phyloP scores from a whole-genome alignment of 2,888 invertebrate species.

The Chloroclystis v-ata region DNA sequence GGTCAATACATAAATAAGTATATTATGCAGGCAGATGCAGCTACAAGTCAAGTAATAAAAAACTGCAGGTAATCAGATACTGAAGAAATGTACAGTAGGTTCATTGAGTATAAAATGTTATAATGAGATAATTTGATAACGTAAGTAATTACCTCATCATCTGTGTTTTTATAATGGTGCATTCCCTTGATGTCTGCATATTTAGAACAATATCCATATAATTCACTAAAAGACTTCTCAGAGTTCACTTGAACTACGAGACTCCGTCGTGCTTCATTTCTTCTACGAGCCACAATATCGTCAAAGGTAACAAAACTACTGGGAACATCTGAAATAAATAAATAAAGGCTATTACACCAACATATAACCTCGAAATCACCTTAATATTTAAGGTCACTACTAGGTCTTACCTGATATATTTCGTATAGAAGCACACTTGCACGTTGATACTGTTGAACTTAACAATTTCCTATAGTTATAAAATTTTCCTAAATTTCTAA shows the following conservation, averaged over 20 bases:
- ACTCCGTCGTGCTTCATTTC: constrained; percentile 82
- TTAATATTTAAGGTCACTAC: constrained; percentile 20
- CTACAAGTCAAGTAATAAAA: too few species aligned
- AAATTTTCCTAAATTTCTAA: constrained; percentile 50
- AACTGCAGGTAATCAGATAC: too few species aligned
- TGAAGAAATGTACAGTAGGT: too few species aligned
- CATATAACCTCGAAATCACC: constrained; percentile 59
- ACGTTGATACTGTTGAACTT: constrained; percentile 36
- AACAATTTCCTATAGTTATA: constrained; percentile 48
- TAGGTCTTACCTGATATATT: constrained; percentile 53
- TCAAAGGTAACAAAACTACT: constrained; percentile 72
- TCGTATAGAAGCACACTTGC: constrained; percentile 49
- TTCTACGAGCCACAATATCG: constrained; percentile 77
- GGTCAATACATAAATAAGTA: not conserved
- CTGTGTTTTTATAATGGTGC: constrained; percentile 79
- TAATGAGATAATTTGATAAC: too few species aligned
- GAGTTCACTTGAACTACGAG: constrained; percentile 87
- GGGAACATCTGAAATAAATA: constrained; percentile 47
- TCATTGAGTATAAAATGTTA: too few species aligned
- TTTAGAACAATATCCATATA: constrained; percentile 82
- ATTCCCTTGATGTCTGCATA: constrained; percentile 81
- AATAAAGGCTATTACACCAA: not conserved
- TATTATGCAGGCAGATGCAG: too few species aligned
- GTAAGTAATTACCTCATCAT: constrained; percentile 68
- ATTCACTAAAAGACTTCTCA: constrained; percentile 81